Evolutionary conservation across 2,113 vertebrate species (phyloP).

Genomic region (Sceloporus tristichus): DNA sequence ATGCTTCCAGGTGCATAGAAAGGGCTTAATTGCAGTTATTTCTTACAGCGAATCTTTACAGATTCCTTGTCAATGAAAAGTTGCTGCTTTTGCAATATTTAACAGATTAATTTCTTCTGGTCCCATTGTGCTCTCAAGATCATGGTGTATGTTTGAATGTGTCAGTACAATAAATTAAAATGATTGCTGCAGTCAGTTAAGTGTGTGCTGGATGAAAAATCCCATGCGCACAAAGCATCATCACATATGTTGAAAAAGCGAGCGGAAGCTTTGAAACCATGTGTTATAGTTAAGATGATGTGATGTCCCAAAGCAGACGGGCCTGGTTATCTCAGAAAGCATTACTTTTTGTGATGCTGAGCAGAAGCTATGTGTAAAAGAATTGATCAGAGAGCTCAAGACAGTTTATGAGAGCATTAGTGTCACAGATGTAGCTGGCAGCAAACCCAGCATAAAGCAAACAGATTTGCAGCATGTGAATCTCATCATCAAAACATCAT

Average conservation of each 20-base stretch:
- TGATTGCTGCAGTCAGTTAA: conserved; percentile 38
- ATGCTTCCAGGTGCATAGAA: not conserved
- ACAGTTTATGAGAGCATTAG: conserved; percentile 72
- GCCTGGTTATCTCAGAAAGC: conserved; percentile 71
- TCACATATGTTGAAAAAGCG: conserved; percentile 63
- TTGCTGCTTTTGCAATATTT: not conserved
- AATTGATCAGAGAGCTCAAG: conserved; percentile 70
- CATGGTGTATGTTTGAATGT: not conserved
- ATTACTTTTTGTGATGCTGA: conserved; percentile 72
- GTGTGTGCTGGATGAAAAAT: not conserved
- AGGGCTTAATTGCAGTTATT: not conserved
- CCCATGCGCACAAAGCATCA: conserved; percentile 57
- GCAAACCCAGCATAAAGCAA: conserved; percentile 64
- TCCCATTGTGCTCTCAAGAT: not conserved
- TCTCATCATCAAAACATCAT: conserved; percentile 61
- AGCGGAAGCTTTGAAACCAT: conserved; percentile 67
- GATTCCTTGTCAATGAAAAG: not conserved
- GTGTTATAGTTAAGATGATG: conserved; percentile 59
- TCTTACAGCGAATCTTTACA: not conserved
- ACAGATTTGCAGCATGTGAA: conserved; percentile 64
- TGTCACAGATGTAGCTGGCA: conserved; percentile 74
- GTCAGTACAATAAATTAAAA: conserved; percentile 34
- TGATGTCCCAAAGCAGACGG: conserved; percentile 64
- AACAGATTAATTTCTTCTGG: conserved; percentile 6
- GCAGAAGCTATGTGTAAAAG: conserved; percentile 74